Base-by-base conservation (phyloP, 2,888 invertebrate genomes). In the Pollenia angustigena region DNA sequence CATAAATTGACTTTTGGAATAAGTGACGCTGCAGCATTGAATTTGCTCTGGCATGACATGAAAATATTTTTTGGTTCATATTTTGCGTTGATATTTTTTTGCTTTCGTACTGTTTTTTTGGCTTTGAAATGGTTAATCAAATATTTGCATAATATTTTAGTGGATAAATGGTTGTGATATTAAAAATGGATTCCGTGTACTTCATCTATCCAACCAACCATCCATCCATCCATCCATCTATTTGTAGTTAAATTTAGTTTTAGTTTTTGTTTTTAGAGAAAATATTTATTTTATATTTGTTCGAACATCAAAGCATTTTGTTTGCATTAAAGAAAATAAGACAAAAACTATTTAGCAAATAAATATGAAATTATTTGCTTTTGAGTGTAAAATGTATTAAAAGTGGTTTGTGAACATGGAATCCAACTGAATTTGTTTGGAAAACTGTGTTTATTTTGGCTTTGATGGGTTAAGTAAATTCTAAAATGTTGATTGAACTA, bases 71-170 rank as follows among this genome's bases (percentile, higher is more conserved):
- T 71, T 44, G n/a, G 12, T 54, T 46, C 6, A 11, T n/a, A 12
- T 72, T 44, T 72, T 74, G 32, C 32, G 32, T 48, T 42, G 12
- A 8, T 40, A 16, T 71, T 46, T 48, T 48, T 50, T 32, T 62
- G 18, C 50, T 14, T 52, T 50, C 18, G 40, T 60, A 52, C 1
- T 75, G 18, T 60, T 69, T 80, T 80, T 60, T 81, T 68, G 66
- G 56, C 56, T 82, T 68, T 68, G 7, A 81, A 81, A 85, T 72
- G 71, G 81, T 85, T 85, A 78, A 85, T 76, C 76, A 85, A 85
- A 81, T 85, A 81, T 85, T 81, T 76, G 81, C 76, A 40, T 52
- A 56, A 72, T 60, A 72, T 71, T 85, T 85, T 71, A 76, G 76
- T 52, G 81, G 71, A 81, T 75, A 62, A 62, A 80, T 85, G 80